Base-by-base conservation (phyloP, 2,888 invertebrate genomes). In the Stenolophus ochropezus region DNA sequence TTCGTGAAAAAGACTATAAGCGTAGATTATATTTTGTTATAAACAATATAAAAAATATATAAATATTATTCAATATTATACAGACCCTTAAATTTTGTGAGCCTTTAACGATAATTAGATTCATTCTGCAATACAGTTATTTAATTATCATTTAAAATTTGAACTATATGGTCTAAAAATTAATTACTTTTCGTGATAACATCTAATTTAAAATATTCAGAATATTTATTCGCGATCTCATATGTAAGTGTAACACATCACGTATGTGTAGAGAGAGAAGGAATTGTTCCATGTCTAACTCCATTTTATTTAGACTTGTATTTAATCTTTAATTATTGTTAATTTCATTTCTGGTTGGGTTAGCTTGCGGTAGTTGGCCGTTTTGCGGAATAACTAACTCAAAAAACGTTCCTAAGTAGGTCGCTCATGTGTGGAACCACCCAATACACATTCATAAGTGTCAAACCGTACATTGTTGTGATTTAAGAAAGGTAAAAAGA, bases 281-380 rank as follows among this genome's bases (percentile, higher is more conserved):
- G 42, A 61, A 77, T 77, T 77, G 61, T 77, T 47, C 65, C 61
- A 77, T 77, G 33, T 77, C 77, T 61, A 77, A 77, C 47, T 77
- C 42, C 47, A 65, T 49, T 61, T 77, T 77, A 47, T 77, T 49
- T 74, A 49, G 51, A 51, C 47, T 47, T 49, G 25, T 16, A 23
- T 51, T 74, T 77, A 47, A 58, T 58, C 58, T 49, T 77, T 65
- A 77, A 77, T 77, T 77, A 58, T 33, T 61, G 61, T 77, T 77
- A 77, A 77, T 77, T 77, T 65, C 5, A 47, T 77, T 65, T 77
- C 58, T 65, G 77, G 61, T 61, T 77, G 42, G 65, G 23, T 77
- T 65, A 20, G 23, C 77, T 77, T 77, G 25, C 77, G 77, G 77
- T 77, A 49, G 65, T 77, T 77, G 18, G 11, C 49, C 49, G 73